phyloP scores from a whole-genome alignment of 2,888 invertebrate species.

The Ichneumon xanthorius region DNA sequence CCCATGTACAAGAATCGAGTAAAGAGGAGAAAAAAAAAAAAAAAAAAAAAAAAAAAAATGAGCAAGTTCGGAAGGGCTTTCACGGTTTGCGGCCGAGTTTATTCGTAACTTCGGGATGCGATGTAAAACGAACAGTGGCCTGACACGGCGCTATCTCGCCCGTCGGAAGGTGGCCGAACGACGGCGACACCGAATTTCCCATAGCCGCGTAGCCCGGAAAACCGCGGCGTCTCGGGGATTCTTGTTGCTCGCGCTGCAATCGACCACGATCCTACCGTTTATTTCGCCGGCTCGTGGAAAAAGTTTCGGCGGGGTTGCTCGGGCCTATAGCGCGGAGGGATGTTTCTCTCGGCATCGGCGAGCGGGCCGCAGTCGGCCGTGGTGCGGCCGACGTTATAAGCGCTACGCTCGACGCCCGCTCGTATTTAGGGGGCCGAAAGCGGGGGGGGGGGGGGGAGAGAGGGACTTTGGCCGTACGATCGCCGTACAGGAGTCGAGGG shows the following conservation, averaged over 20 bases:
- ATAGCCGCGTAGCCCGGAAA: conserved; percentile 4
- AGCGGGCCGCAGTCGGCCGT: conserved; percentile 10
- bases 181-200: conserved; percentile 39
- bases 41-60: conserved; percentile 5
- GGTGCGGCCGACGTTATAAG: not conserved
- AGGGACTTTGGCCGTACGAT: conserved; percentile 6
- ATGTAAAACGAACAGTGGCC: conserved; percentile 19
- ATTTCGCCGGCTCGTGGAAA: conserved; percentile 32
- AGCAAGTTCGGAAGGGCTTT: conserved; percentile 15
- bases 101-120: conserved; percentile 16
- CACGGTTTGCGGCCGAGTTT: conserved; percentile 24
- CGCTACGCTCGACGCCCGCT: conserved; percentile 11
- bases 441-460: not conserved
- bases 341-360: conserved; percentile 34
- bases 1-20: conserved; percentile 4
- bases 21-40: not conserved
- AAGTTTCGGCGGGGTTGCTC: conserved; percentile 31
- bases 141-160: not conserved
- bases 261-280: conserved; percentile 49
- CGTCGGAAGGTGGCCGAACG: not conserved
- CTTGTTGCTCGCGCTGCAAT: conserved; percentile 5
- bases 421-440: conserved; percentile 1
- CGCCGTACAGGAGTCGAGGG: not conserved
- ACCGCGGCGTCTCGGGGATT: conserved; percentile 14
- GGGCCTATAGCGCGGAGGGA: conserved; percentile 18